phyloP scores from a whole-genome alignment of 2,888 invertebrate species.

The Folsomia manolachei region DNA sequence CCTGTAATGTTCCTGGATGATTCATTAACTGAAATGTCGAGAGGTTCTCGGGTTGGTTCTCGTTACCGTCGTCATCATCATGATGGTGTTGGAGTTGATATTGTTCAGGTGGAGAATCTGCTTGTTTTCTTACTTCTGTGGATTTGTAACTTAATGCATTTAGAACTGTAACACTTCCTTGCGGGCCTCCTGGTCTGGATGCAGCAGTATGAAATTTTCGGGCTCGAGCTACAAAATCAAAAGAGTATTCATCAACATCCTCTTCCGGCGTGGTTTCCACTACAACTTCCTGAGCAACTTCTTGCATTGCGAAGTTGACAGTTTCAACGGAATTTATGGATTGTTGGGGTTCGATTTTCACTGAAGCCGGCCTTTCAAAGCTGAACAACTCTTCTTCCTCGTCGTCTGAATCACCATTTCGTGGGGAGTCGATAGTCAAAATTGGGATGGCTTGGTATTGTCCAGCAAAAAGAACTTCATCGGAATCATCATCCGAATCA shows the following conservation, averaged over 20 bases:
- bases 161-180: neutral
- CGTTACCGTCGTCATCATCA: neutral
- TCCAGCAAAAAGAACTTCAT: constrained; percentile 17
- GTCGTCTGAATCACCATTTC: constrained; percentile 1
- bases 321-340: constrained; percentile 22
- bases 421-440: constrained; percentile 25
- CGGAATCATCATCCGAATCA: constrained; percentile 14
- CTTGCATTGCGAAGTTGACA: neutral
- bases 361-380: constrained; percentile 31
- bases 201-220: neutral
- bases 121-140: neutral
- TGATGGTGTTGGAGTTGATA: too few species aligned
- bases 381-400: constrained; percentile 34
- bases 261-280: neutral
- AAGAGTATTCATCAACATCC: neutral
- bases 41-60: neutral
- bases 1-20: constrained; percentile 26
- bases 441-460: constrained; percentile 21
- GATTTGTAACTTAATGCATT: neutral
- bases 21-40: constrained; percentile 25
- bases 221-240: neutral
- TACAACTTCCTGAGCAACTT: neutral
- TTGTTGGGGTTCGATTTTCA: constrained; percentile 23
- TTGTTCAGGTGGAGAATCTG: neutral
- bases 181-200: neutral